Conservation (phyloP, 2,888 invertebrate genomes). For the Drosophila kanekoi region DNA sequence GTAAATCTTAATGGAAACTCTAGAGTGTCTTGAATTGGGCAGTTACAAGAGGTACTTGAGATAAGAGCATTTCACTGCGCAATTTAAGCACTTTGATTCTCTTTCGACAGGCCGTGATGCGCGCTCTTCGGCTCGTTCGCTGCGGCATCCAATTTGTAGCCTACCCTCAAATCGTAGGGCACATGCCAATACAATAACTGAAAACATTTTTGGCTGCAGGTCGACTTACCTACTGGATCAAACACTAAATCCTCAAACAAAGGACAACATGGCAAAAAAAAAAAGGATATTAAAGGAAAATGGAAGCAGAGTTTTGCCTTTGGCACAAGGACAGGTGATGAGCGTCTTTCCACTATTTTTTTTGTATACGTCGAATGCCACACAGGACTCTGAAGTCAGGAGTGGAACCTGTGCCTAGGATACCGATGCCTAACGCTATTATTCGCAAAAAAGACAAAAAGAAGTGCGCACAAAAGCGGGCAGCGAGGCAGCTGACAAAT, state of each 20-base stretch:
- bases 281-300: conserved; percentile 18
- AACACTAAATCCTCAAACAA: conserved; percentile 52
- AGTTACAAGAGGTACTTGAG: conserved; percentile 7
- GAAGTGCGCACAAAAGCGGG: conserved; percentile 58
- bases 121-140: not conserved
- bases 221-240: conserved; percentile 48
- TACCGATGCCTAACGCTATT: conserved; percentile 68
- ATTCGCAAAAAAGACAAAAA: conserved; percentile 62
- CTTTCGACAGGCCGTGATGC: not conserved
- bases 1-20: not conserved
- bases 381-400: conserved; percentile 66
- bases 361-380: conserved; percentile 52
- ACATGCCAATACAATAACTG: conserved; percentile 51
- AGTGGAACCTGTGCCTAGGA: conserved; percentile 59
- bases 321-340: conserved; percentile 70
- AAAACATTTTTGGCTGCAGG: conserved; percentile 36
- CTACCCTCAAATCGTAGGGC: conserved; percentile 21
- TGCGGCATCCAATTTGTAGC: conserved; percentile 1
- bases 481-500: conserved; percentile 64
- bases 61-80: not conserved
- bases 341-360: conserved; percentile 45
- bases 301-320: conserved; percentile 45
- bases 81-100: not conserved
- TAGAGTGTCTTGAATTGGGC: not conserved
- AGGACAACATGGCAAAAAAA: conserved; percentile 47